Conservation (phyloP, 1,140 invertebrate species). For the Leptopilina boulardi region DNA sequence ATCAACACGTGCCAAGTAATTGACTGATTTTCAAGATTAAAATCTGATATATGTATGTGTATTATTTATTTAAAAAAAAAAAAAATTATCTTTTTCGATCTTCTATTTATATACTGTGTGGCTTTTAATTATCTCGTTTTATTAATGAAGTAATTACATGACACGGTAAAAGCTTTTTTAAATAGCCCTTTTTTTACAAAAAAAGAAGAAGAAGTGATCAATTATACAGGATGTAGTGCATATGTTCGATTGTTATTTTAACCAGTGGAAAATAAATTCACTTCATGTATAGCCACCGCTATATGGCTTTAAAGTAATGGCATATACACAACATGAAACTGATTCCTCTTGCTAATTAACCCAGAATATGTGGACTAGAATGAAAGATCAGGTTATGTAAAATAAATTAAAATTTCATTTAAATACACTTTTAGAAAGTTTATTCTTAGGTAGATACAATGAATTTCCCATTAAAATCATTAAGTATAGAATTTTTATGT, state of each 20-base stretch:
- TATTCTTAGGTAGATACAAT: too few species aligned
- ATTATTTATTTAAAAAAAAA: too few species aligned
- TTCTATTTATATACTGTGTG: too few species aligned
- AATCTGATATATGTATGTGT: neutral
- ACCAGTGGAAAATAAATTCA: neutral
- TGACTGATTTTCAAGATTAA: neutral
- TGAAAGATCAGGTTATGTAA: conserved; percentile 1
- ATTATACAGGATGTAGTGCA: neutral
- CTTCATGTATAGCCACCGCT: conserved; percentile 2
- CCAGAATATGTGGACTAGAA: neutral
- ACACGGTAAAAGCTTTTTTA: neutral
- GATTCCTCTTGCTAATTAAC: conserved; percentile 5
- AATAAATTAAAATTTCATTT: too few species aligned
- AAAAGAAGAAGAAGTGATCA: neutral
- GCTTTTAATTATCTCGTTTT: neutral
- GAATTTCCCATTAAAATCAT: too few species aligned
- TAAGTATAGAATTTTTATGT: too few species aligned
- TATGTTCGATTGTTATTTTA: conserved; percentile 2
- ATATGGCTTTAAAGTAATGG: neutral
- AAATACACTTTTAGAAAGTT: too few species aligned
- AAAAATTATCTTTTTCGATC: too few species aligned
- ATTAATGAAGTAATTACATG: conserved; percentile 3
- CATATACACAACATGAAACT: neutral
- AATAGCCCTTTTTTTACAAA: neutral
- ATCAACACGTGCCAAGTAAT: conserved; percentile 23